phyloP scores from a whole-genome alignment of 2,888 invertebrate species.

The Prenolepis imparis region DNA sequence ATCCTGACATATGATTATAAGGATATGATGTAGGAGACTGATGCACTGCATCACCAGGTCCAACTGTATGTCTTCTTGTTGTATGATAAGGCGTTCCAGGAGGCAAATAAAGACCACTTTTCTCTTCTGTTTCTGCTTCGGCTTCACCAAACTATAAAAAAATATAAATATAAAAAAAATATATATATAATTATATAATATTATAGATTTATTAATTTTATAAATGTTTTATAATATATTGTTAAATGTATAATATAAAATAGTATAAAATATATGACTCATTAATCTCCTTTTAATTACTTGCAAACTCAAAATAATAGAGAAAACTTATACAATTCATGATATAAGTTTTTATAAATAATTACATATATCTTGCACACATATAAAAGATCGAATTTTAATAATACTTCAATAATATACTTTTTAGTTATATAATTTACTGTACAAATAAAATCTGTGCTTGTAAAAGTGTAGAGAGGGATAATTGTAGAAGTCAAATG shows the following conservation, averaged over 20 bases:
- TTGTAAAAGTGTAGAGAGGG: not conserved
- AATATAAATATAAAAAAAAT: too few relatives aligned
- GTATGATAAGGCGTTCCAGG: conserved; percentile 87
- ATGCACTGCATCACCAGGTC: conserved; percentile 95
- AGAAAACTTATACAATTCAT: too few relatives aligned
- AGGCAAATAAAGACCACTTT: conserved; percentile 82
- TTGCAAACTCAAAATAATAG: not conserved
- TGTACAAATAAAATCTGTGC: not conserved
- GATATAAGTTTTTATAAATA: not conserved
- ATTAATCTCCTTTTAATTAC: not conserved
- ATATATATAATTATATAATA: conserved; percentile 10
- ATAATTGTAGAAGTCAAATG: not conserved
- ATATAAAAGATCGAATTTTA: not conserved
- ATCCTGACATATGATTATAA: conserved; percentile 81
- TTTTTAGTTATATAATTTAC: not conserved
- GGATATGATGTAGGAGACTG: conserved; percentile 87
- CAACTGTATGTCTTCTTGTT: conserved; percentile 96
- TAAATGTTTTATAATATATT: not conserved
- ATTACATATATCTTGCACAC: not conserved
- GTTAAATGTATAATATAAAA: not conserved
- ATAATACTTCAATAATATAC: not conserved
- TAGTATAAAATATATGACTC: not conserved
- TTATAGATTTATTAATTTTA: conserved; percentile 24
- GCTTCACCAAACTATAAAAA: conserved; percentile 86
- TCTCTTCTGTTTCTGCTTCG: conserved; percentile 85